phyloP scores from a whole-genome alignment of 2,888 invertebrate species.

The Tachina fera region DNA sequence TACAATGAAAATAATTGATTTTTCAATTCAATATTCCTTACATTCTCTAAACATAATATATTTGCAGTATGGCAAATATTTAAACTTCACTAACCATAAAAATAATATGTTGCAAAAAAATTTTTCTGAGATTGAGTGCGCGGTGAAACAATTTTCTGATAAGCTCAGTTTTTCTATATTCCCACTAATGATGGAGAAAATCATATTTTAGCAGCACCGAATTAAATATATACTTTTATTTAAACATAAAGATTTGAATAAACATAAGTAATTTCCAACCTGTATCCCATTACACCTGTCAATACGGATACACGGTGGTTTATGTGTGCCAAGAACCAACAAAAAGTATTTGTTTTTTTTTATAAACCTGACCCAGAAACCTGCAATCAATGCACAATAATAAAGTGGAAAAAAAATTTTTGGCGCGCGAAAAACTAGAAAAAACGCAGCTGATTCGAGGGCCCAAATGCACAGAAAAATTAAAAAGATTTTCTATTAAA shows the following conservation, averaged over 20 bases:
- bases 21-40: too few relatives aligned
- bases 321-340: slow-evolving; percentile 32
- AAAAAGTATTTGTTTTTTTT: neutral
- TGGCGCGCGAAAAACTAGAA: slow-evolving; percentile 35
- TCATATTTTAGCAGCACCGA: too few relatives aligned
- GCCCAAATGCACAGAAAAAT: slow-evolving; percentile 7
- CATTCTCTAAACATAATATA: too few relatives aligned
- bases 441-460: slow-evolving; percentile 18
- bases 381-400: slow-evolving; percentile 4
- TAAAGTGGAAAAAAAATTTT: slow-evolving; percentile 21
- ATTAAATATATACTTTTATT: slow-evolving; percentile 14
- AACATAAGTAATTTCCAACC: neutral
- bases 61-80: too few relatives aligned
- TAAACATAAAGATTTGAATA: slow-evolving; percentile 5
- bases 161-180: too few relatives aligned
- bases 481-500: neutral
- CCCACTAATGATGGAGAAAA: too few relatives aligned
- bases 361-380: slow-evolving; percentile 54
- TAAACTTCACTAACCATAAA: too few relatives aligned
- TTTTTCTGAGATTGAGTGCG: too few relatives aligned
- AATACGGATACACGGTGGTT: neutral
- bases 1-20: too few relatives aligned
- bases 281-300: slow-evolving; percentile 39
- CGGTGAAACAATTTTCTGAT: too few relatives aligned
- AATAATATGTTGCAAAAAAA: too few relatives aligned